Conservation (phyloP, 2,888 invertebrate genomes). For the Lasioglossum marginatum region DNA sequence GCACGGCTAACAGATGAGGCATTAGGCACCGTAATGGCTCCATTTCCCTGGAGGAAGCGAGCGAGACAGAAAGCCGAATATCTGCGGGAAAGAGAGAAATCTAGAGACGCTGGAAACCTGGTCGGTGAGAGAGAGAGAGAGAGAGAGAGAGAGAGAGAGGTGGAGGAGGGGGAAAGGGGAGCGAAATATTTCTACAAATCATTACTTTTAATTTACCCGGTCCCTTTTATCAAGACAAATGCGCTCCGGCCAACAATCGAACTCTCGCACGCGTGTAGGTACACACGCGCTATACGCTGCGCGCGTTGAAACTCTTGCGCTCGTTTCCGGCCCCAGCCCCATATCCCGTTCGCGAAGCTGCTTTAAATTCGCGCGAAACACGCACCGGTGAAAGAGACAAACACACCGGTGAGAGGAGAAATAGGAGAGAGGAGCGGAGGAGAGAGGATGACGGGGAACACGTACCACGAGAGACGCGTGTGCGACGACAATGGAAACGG, state of each 20-base stretch:
- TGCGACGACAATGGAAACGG: slow-evolving; percentile 56
- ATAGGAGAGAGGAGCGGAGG: not conserved
- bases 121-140: not conserved
- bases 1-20: slow-evolving; percentile 83
- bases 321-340: slow-evolving; percentile 14
- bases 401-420: not conserved
- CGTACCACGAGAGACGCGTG: slow-evolving; percentile 49
- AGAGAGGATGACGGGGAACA: not conserved
- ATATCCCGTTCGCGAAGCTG: slow-evolving; percentile 13
- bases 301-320: slow-evolving; percentile 15
- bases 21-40: slow-evolving; percentile 83
- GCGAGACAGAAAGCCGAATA: slow-evolving; percentile 32
- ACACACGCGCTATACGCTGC: not conserved
- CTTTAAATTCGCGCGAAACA: slow-evolving; percentile 50
- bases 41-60: slow-evolving; percentile 75
- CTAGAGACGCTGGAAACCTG: not conserved
- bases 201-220: slow-evolving; percentile 84
- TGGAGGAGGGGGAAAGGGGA: slow-evolving; percentile 4
- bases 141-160: slow-evolving; percentile 45
- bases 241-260: slow-evolving; percentile 59
- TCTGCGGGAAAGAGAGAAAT: not conserved
- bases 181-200: slow-evolving; percentile 84
- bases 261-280: slow-evolving; percentile 18
- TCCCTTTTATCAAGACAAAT: slow-evolving; percentile 81
- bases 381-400: slow-evolving; percentile 3